phyloP scores from a whole-genome alignment of 2,113 vertebrate genomes.

The Gymnarchus niloticus region DNA sequence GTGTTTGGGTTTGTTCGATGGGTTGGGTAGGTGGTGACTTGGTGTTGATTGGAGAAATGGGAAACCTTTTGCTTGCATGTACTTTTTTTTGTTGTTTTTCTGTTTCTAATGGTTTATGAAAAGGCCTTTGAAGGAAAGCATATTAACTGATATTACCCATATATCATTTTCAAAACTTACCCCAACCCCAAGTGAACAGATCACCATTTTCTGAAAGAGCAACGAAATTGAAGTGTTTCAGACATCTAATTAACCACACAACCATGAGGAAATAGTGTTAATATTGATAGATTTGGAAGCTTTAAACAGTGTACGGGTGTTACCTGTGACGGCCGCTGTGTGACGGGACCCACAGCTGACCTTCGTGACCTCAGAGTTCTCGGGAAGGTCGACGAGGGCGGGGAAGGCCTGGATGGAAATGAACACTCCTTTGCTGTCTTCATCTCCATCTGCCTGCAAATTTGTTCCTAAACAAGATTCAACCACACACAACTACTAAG shows the following conservation, averaged over 20 bases:
- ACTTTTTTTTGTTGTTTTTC: background rate
- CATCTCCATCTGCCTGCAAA: conserved; percentile 27
- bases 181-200: conserved; percentile 97
- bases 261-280: background rate
- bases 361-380: conserved; percentile 54
- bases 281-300: background rate
- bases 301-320: conserved; percentile 36
- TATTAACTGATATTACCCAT: background rate
- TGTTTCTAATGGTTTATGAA: background rate
- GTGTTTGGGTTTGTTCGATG: too few species aligned
- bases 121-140: background rate
- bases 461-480: background rate
- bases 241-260: background rate
- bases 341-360: conserved; percentile 89
- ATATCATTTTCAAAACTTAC: conserved; percentile 62
- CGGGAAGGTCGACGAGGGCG: conserved; percentile 75
- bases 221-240: conserved; percentile 14
- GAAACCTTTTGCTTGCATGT: background rate
- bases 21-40: too few species aligned
- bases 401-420: conserved; percentile 90
- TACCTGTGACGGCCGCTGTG: conserved; percentile 78
- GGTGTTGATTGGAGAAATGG: background rate
- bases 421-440: conserved; percentile 54
- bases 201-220: conserved; percentile 68
- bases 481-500: background rate